These are phyloP conservation scores for Drosophila insularis DNA, from an alignment of 1,140 invertebrate genomes.

Conservation along the genomic window DNA sequence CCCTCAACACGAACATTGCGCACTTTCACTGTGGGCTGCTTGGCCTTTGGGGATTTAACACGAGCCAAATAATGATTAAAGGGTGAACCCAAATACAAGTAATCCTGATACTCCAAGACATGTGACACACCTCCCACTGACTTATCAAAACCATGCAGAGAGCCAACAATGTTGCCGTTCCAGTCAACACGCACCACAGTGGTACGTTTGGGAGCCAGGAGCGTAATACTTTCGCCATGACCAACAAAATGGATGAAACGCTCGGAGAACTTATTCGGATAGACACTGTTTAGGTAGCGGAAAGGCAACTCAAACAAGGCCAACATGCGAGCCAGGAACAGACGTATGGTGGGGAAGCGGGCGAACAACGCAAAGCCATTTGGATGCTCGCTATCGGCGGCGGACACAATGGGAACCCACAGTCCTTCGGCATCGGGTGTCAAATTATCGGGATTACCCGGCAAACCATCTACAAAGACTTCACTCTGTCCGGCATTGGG, in stretches of 20 bases:
- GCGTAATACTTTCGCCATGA: constrained; percentile 72
- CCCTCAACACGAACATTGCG: constrained; percentile 77
- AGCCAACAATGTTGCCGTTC: constrained; percentile 86
- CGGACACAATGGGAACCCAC: constrained; percentile 85
- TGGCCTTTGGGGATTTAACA: constrained; percentile 84
- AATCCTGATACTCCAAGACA: constrained; percentile 85
- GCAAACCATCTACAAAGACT: constrained; percentile 89
- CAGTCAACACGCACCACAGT: constrained; percentile 85
- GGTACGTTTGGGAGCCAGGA: constrained; percentile 80
- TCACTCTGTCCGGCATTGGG: constrained; percentile 87
- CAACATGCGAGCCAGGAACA: constrained; percentile 84
- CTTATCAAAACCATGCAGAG: constrained; percentile 84
- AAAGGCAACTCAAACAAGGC: constrained; percentile 84
- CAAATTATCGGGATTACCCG: constrained; percentile 91
- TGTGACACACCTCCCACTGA: constrained; percentile 83
- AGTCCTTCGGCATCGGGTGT: constrained; percentile 86
- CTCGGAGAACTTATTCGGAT: constrained; percentile 81
- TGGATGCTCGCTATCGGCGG: constrained; percentile 84
- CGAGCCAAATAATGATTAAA: constrained; percentile 86
- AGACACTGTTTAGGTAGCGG: constrained; percentile 83
- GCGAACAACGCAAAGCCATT: constrained; percentile 82
- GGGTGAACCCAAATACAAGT: constrained; percentile 86
- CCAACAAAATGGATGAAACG: constrained; percentile 83
- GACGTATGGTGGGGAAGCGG: constrained; percentile 85
- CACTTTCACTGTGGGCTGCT: constrained; percentile 79